These are phyloP conservation scores for Sardinella longiceps DNA, from an alignment of 2,797 vertebrate genomes.

Conservation along the genomic window DNA sequence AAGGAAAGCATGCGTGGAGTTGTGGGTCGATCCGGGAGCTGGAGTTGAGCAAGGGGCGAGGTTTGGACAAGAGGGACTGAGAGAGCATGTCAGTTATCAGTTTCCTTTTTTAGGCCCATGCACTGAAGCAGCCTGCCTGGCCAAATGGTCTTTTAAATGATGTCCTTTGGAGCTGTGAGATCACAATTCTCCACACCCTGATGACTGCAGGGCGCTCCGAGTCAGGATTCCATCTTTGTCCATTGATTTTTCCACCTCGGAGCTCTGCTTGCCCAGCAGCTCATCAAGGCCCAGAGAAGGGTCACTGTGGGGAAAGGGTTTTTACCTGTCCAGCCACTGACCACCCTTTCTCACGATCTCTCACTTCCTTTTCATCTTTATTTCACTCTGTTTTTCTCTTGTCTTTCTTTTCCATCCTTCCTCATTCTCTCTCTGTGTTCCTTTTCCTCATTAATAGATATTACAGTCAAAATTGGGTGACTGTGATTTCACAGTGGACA, in stretches of 20 bases:
- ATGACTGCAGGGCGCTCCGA: slow-evolving; percentile 33
- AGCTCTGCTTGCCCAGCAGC: slow-evolving; percentile 35
- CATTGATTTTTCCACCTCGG: slow-evolving; percentile 46
- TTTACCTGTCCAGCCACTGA: slow-evolving; percentile 31
- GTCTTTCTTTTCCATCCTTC: not conserved
- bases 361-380: not conserved
- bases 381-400: not conserved
- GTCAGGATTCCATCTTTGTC: slow-evolving; percentile 48
- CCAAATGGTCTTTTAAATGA: slow-evolving; percentile 13
- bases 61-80: not conserved
- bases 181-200: slow-evolving; percentile 28
- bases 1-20: not conserved
- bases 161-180: slow-evolving; percentile 4
- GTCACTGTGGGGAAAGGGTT: slow-evolving; percentile 17
- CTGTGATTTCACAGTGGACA: slow-evolving; percentile 4
- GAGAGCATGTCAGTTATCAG: not conserved
- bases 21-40: not conserved
- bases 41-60: too few relatives aligned
- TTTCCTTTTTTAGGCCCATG: not conserved
- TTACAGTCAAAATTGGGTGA: not conserved
- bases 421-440: not conserved
- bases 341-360: not conserved
- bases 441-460: not conserved
- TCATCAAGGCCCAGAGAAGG: slow-evolving; percentile 51
- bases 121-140: not conserved